Evolutionary conservation across 2,888 invertebrate species (phyloP), one percentile per base, ranked within the genome.

Genomic region (Scaptomyza parva): DNA sequence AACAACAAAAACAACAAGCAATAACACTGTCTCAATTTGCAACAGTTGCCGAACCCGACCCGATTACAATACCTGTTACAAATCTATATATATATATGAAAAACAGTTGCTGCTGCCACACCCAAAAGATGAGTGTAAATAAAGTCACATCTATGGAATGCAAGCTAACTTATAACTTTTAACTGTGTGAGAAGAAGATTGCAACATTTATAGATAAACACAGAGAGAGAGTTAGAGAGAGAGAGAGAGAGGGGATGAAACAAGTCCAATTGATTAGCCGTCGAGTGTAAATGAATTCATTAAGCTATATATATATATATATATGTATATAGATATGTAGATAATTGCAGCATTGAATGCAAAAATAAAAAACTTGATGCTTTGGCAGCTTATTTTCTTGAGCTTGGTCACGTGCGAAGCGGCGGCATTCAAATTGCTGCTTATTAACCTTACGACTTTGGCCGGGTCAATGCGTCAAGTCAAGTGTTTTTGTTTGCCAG

Each of bases 211-310:
- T 7, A 3, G 14, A 26, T 28, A 35, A 28, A 43, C 41, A 58
- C 12, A 52, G 12, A 51, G 22, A 40, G 47, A 30, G 12, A 54
- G 18, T 37, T 18, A 44, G 9, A 30, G 47, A 30, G 11, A 53
- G 18, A 40, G 22, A 43, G 9, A 50, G 37, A 45, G n/a, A 1
- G 2, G 5, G 30, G 8, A n/a, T 14, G 1, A 65, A 80, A 78
- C 76, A 70, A 70, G 87, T 82, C 79, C 83, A 85, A 82, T 84
- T 87, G 83, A 87, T 84, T 84, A 84, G 83, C 87, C 79, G 45
- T 44, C 48, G 55, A 55, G 82, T 82, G 83, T 79, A 70, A 85
- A 87, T 84, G 83, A 79, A 71, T 82, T 79, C 64, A 85, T 86
- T 83, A 85, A 72, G 64, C 64, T 35, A 12, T 2, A 28, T 2